Percentiles rank a stretch among this genome's conserved stretches.
Conservation (phyloP, 2,113 vertebrate species). For the Gymnorhina tibicen region DNA sequence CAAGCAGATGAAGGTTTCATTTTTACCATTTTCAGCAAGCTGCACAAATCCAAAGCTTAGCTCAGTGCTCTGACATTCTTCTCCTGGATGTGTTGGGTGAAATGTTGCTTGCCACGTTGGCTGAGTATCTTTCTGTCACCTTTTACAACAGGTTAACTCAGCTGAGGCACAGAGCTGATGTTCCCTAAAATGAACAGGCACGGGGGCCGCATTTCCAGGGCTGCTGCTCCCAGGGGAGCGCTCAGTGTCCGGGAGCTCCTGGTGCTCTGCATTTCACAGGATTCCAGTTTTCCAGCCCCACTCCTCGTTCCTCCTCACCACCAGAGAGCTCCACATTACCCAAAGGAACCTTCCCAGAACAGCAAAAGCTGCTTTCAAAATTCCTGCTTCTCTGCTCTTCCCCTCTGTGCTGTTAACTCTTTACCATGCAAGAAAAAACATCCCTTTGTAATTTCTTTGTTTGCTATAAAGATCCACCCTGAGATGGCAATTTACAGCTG, state of each 20-base stretch:
- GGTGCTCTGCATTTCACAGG: not conserved
- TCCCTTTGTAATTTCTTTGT: not conserved
- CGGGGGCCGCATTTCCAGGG: not conserved
- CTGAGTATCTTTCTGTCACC: not conserved
- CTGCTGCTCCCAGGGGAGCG: not conserved
- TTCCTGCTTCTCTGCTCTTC: not conserved
- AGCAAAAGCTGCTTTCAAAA: not conserved
- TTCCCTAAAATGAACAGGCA: not conserved
- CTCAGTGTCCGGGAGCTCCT: not conserved
- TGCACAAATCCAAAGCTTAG: not conserved
- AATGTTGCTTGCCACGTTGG: not conserved
- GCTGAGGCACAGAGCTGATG: not conserved
- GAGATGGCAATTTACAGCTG: not conserved
- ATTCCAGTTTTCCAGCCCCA: not conserved
- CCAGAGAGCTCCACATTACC: not conserved
- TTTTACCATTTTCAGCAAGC: not conserved
- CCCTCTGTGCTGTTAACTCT: not conserved
- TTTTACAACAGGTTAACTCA: not conserved
- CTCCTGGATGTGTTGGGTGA: accelerated
- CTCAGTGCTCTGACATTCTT: not conserved
- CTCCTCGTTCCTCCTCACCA: not conserved
- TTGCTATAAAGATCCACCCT: not conserved
- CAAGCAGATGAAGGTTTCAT: not conserved
- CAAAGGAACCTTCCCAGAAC: not conserved
- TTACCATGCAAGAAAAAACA: not conserved